Evolutionary conservation across 2,113 vertebrate species (phyloP), one percentile per base, ranked within the genome.

Genomic region (Oenanthe oenanthe): DNA sequence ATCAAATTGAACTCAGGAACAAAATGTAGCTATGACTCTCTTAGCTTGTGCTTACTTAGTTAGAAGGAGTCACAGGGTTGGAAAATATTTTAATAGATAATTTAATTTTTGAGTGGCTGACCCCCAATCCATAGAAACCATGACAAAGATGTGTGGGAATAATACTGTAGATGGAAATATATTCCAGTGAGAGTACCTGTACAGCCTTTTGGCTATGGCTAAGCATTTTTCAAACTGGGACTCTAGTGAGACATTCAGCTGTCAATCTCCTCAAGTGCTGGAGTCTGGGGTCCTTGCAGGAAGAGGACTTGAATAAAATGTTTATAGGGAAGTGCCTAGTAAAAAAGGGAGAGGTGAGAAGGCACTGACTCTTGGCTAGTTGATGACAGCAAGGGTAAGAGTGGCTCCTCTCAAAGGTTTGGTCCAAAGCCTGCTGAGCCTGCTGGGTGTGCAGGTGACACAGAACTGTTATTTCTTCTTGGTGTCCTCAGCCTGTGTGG

Each of bases 11-110:
- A 31, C 67, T 83, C 42, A 51, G 38, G 38, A 90, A 83, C 60
- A 83, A 90, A 94, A 94, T 77, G 20, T 51, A 84, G 8, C 42
- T 82, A 93, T 91, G 89, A 71, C 16, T 85, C 16, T 74, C 68
- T 81, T 42, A 58, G 26, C 26, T 85, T 76, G 34, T 72, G 78
- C 51, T 95, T 91, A 53, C 38, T 91, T 85, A 82, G 32, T 45
- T 78, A 54, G 42, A 89, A 87, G 34, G 9, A 42, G 20, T 54
- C 82, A 68, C 6, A 21, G 34, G 10, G 29, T 28, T 92, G 40
- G n/a, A 82, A 82, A 92, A 85, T 68, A 82, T 45, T 91, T 81
- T 71, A 85, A 67, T 17, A 24, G 16, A 18, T 72, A 61, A n/a
- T 82, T 92, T 79, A 91, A 45, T 40, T 85, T 83, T 74, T 43